Evolutionary conservation across 2,888 invertebrate species (phyloP), one percentile per base, ranked within the genome.

Genomic region (Drosophila pegasa): DNA sequence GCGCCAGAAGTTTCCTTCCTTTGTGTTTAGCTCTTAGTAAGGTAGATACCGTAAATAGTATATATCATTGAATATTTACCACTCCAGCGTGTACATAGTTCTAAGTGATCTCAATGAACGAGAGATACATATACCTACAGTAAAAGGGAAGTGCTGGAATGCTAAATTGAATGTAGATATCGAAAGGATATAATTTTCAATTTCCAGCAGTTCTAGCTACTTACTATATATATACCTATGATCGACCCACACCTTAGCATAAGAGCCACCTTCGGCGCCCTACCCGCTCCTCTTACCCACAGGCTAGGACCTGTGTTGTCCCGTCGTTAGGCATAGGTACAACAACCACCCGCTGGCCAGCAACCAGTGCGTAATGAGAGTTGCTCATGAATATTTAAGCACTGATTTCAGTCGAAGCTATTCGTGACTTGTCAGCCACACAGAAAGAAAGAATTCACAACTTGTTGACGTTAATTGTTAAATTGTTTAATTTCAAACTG

Each of bases 391-490:
- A 87, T 82, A 82, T 85, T 82, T 87, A 31, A 82, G 57, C 51
- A 45, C 7, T 67, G 35, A 45, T 59, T 27, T 48, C 35, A 45
- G 33, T 35, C 22, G 47, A 18, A 45, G 52, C 56, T 38, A 60
- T 82, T 65, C 87, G 88, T 89, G 88, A 81, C 86, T 81, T 86
- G 80, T 83, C 72, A 74, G 75, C 56, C 33, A 43, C 18, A 51
- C 22, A 59, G 45, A 66, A 29, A 45, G 16, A 29, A 45, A 45
- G 33, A 64, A 74, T 80, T 73, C 74, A 71, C 79, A 86, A 86
- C 82, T 80, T 82, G 84, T 81, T 88, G 88, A 90, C 89, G 88
- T 87, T 88, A 90, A 90, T 90, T 90, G 89, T 78, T 78, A 87
- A 88, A 89, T 82, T 85, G 82, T 77, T 75, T 80, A 88, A 89